A percentile compares a stretch with the other conserved stretches of the same genome.
Conservation (phyloP, 1,140 invertebrate genomes). For the Cydia amplana region DNA sequence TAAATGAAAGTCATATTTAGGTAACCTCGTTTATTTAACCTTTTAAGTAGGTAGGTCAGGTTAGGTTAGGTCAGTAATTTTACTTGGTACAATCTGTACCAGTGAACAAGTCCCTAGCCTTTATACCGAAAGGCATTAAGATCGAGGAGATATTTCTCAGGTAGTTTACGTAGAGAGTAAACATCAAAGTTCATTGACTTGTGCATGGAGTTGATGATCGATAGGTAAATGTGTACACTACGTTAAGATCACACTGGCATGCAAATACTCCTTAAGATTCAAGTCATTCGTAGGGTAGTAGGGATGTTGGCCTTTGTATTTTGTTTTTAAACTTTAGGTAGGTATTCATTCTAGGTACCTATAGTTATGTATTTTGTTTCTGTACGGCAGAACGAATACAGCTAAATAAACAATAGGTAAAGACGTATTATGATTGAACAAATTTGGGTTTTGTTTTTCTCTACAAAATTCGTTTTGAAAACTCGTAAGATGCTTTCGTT, state of each 20-base stretch:
- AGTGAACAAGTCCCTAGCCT: too few relatives aligned
- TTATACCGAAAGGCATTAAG: too few relatives aligned
- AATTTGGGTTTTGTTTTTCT: neutral
- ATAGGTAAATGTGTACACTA: neutral
- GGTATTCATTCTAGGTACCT: too few relatives aligned
- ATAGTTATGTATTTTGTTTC: neutral
- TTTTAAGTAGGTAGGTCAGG: too few relatives aligned
- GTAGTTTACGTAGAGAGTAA: neutral
- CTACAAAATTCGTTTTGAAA: too few relatives aligned
- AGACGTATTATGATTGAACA: neutral
- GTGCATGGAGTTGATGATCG: neutral
- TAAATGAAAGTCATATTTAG: too few relatives aligned
- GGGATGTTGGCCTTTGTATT: neutral
- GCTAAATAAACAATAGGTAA: neutral
- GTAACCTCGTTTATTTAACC: too few relatives aligned
- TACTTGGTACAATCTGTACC: too few relatives aligned
- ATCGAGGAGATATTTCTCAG: neutral
- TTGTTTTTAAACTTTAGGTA: neutral
- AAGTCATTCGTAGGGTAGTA: neutral
- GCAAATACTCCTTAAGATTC: neutral
- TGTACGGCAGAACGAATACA: neutral
- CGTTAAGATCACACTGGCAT: neutral
- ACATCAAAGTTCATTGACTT: neutral
- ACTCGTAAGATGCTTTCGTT: neutral
- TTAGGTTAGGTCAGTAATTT: too few relatives aligned